phyloP scores from a whole-genome alignment of 2,888 invertebrate genomes.

The Nomada fucata region DNA sequence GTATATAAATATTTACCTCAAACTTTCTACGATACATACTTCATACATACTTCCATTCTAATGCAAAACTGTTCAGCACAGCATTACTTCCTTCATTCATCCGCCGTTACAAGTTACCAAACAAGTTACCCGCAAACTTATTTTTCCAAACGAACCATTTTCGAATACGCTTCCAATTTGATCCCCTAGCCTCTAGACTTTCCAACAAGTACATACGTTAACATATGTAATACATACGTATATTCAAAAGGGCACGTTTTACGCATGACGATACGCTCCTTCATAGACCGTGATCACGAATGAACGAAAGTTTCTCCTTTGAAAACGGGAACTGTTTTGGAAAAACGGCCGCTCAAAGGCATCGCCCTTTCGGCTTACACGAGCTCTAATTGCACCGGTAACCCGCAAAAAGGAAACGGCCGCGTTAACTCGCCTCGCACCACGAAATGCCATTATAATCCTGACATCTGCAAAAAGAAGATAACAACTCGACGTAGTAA shows the following conservation, averaged over 20 bases:
- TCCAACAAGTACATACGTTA: neutral
- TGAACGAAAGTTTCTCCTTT: neutral
- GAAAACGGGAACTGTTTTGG: neutral
- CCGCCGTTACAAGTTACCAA: neutral
- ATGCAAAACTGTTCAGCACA: neutral
- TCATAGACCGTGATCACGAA: neutral
- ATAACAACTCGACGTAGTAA: conserved; percentile 32
- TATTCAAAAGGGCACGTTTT: neutral
- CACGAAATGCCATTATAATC: conserved; percentile 26
- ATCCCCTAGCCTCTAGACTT: neutral
- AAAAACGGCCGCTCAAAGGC: neutral
- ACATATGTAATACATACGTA: no score
- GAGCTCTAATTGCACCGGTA: neutral
- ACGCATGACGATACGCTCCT: neutral
- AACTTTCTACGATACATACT: neutral
- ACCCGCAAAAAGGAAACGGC: conserved; percentile 1
- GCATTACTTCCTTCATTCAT: neutral
- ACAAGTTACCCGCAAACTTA: neutral
- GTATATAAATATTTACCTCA: neutral
- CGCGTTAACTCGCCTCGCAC: neutral
- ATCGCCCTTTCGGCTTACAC: neutral
- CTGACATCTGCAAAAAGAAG: neutral
- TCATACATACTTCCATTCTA: neutral
- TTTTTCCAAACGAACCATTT: neutral
- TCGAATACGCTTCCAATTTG: neutral